Conservation (phyloP, 2,888 invertebrate genomes). For the Hyposoter dolosus region DNA sequence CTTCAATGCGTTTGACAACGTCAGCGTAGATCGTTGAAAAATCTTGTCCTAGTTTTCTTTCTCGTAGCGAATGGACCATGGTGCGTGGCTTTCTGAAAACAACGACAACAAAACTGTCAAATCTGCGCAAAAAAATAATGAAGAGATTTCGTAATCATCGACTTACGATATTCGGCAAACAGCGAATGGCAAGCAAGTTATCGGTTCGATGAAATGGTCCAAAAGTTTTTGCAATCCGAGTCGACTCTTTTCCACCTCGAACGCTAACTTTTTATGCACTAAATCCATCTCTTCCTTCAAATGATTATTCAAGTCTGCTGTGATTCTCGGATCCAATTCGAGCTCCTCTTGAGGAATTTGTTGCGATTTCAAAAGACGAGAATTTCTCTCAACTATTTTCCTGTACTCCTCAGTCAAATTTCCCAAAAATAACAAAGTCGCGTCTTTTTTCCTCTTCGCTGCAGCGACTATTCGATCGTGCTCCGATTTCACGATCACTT, state of each 20-base stretch:
- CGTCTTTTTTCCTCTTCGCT: conserved; percentile 88
- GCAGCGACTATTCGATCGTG: conserved; percentile 87
- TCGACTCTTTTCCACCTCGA: conserved; percentile 90
- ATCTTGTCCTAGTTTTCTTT: conserved; percentile 87
- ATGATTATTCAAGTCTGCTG: conserved; percentile 87
- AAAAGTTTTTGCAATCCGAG: conserved; percentile 88
- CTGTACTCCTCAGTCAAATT: conserved; percentile 87
- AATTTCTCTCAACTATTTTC: conserved; percentile 87
- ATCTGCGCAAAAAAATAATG: background rate
- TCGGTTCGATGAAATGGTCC: conserved; percentile 88
- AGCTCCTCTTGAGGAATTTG: conserved; percentile 87
- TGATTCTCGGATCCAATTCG: conserved; percentile 89
- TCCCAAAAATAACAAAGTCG: conserved; percentile 86
- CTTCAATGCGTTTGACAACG: conserved; percentile 87
- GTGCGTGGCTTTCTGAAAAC: conserved; percentile 74
- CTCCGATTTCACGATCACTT: conserved; percentile 90
- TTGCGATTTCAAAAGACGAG: conserved; percentile 87
- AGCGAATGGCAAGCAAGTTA: conserved; percentile 84
- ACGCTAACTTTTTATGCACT: conserved; percentile 89
- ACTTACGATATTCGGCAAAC: conserved; percentile 80
- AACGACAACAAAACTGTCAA: conserved; percentile 8
- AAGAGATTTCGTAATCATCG: too few species aligned
- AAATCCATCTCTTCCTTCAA: conserved; percentile 88
- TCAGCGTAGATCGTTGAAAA: conserved; percentile 87
- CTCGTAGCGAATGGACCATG: conserved; percentile 87